Evolutionary conservation across 2,113 vertebrate genomes (phyloP), one percentile per base, ranked within the genome.

Genomic region (Carassius auratus): DNA sequence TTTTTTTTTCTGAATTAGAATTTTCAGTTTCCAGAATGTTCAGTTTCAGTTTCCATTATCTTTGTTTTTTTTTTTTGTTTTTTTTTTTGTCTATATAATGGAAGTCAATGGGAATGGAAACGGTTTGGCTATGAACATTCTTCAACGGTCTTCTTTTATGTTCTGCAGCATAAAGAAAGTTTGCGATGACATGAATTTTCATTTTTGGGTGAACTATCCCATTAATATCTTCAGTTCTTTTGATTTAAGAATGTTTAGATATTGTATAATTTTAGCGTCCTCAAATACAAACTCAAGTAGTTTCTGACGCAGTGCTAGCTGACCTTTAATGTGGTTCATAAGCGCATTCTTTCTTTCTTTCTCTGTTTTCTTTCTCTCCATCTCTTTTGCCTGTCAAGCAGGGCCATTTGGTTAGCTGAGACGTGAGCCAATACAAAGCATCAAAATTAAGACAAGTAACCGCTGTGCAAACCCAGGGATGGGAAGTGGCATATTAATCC

Each of bases 401-500:
- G 89, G 92, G 83, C 7, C 89, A 89, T 85, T 90, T 85, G 91
- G 74, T 76, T 82, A 15, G 86, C 89, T 75, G 93, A 92, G 90
- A 93, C 90, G 86, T 5, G 42, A 76, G 91, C 89, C 85, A 89
- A 87, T 57, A 61, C 86, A 86, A 91, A 87, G 87, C 48, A 89
- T 89, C 90, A 90, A 89, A 90, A 92, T 93, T 85, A 92, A 91
- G 89, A 92, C 86, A 81, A 91, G 91, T 91, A 85, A 90, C 87
- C 85, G 57, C 88, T 45, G 86, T 83, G 87, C n/a, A 9, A 84
- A 62, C 87, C 84, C 0, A 83, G 19, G 69, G 26, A 73, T 61
- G 89, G 93, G 92, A 94, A 93, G 92, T 87, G 83, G 68, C 81
- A 52, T 89, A 91, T 94, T 92, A 87, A 91, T 92, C 89, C 83